phyloP scores from a whole-genome alignment of 1,140 invertebrate species.

The Cydia fagiglandana region DNA sequence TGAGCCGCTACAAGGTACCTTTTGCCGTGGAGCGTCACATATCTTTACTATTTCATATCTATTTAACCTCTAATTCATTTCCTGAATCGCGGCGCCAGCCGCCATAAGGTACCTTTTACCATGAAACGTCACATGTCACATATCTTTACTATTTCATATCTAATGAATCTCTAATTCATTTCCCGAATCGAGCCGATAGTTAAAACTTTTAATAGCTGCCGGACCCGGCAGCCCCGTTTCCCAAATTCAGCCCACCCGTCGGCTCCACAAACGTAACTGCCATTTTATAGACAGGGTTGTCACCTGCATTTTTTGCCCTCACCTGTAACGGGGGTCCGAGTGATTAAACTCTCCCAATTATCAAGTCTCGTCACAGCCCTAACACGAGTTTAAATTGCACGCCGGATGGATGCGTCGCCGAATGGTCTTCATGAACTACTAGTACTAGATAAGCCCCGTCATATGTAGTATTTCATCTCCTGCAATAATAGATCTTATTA shows the following conservation, averaged over 20 bases:
- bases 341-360: conserved; percentile 29
- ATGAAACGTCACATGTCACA: too few species aligned
- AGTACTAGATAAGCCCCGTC: neutral
- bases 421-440: neutral
- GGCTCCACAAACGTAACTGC: neutral
- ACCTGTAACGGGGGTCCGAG: conserved; percentile 15
- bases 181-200: too few species aligned
- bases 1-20: too few species aligned
- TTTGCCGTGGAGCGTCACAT: too few species aligned
- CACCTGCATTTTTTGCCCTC: conserved; percentile 19
- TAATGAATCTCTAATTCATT: too few species aligned
- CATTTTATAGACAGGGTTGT: conserved; percentile 14
- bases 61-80: too few species aligned
- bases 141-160: too few species aligned
- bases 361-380: conserved; percentile 14
- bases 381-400: conserved; percentile 25
- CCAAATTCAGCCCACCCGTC: neutral
- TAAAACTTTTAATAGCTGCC: neutral
- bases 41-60: too few species aligned
- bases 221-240: neutral
- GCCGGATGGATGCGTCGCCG: conserved; percentile 23
- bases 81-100: too few species aligned
- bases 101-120: too few species aligned
- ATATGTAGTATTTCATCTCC: neutral
- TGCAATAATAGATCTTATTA: neutral